Percentiles rank a stretch among this genome's conserved stretches.
These are phyloP conservation scores for Perca schrenkii DNA, from an alignment of 2,113 vertebrate species.

Conservation along the genomic window DNA sequence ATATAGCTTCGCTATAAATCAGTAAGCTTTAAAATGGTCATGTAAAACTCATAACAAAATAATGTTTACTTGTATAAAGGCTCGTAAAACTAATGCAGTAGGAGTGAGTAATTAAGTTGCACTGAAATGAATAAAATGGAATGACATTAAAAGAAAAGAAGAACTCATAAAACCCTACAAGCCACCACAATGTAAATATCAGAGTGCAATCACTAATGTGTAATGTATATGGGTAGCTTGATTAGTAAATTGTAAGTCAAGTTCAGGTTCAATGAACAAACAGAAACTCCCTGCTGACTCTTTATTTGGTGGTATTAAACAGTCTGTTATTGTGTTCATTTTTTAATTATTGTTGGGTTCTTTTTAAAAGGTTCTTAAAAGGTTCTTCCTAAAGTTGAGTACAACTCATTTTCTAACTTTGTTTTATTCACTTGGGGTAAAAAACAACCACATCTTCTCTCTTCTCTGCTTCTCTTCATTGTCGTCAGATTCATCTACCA, in stretches of 20 bases:
- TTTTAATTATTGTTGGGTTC: background rate
- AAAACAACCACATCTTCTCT: background rate
- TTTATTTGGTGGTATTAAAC: background rate
- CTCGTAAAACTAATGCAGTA: background rate
- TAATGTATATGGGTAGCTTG: background rate
- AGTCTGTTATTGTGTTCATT: background rate
- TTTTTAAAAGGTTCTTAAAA: background rate
- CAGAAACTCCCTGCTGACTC: slow-evolving; percentile 4
- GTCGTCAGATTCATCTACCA: too few species aligned
- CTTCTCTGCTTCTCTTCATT: too few species aligned
- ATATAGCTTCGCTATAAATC: slow-evolving; percentile 5
- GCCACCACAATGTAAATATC: slow-evolving; percentile 10
- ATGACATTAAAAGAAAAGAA: slow-evolving; percentile 10
- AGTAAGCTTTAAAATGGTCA: background rate
- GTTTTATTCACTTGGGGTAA: background rate
- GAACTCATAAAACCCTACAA: background rate
- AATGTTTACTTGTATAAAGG: background rate
- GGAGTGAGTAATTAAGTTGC: slow-evolving; percentile 3
- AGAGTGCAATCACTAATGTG: background rate
- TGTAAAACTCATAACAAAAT: background rate
- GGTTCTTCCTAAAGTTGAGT: background rate
- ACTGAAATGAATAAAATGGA: background rate
- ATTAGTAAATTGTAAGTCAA: slow-evolving; percentile 30
- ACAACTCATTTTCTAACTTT: background rate
- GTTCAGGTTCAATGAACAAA: slow-evolving; percentile 9